Evolutionary conservation across 2,113 vertebrate genomes (phyloP).

Genomic region (Macquaria ambigua): DNA sequence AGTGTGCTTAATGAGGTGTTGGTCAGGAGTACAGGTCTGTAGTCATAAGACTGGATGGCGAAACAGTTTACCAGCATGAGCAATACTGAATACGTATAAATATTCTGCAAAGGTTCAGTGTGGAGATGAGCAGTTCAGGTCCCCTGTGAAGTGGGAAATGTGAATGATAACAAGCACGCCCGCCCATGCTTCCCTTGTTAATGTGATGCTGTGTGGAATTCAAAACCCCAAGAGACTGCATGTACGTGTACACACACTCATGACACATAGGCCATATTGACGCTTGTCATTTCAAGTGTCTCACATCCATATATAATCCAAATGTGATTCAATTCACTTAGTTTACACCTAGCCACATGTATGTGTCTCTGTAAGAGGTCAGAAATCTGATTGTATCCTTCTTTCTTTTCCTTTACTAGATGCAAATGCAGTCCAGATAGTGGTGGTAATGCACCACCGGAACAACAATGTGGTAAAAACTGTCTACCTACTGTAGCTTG

Average conservation of each 20-base stretch:
- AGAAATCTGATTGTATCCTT: background rate
- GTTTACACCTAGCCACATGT: background rate
- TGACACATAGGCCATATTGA: background rate
- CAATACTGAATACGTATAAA: slow-evolving; percentile 48
- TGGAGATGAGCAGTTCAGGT: slow-evolving; percentile 45
- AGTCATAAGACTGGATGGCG: background rate
- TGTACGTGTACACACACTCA: background rate
- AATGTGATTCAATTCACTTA: background rate
- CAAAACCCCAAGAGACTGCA: too few relatives aligned
- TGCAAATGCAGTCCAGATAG: background rate
- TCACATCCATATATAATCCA: background rate
- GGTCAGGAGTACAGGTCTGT: slow-evolving; percentile 50
- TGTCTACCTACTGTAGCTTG: too few relatives aligned
- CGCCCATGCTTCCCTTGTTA: slow-evolving; percentile 33
- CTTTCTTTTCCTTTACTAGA: background rate
- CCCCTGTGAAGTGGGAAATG: slow-evolving; percentile 50
- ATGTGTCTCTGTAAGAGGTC: background rate
- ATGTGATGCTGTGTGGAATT: background rate
- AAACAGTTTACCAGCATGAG: slow-evolving; percentile 38
- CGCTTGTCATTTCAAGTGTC: slow-evolving; percentile 5
- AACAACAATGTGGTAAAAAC: background rate
- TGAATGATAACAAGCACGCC: slow-evolving; percentile 38
- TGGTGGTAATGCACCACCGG: background rate
- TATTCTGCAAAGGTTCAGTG: slow-evolving; percentile 38
- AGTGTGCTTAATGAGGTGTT: slow-evolving; percentile 73